Conservation (phyloP, 1,140 invertebrate species). For the Phocides pigmalion region DNA sequence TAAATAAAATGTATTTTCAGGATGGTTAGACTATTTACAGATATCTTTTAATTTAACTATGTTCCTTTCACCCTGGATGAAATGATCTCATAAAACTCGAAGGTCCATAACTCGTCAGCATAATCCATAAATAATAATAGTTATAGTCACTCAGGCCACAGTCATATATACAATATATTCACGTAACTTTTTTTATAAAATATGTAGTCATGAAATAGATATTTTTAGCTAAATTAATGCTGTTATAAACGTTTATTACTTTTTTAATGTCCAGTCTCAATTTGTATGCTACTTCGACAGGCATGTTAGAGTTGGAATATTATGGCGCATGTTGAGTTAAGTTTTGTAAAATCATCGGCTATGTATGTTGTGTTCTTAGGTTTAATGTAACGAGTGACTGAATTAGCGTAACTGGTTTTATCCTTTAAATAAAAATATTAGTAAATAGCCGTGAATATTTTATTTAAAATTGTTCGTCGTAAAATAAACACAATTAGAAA, state of each 20-base stretch:
- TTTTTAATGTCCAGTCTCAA: slow-evolving; percentile 3
- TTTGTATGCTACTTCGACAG: neutral
- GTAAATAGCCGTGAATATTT: slow-evolving; percentile 31
- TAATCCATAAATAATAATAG: no score
- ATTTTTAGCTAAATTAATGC: neutral
- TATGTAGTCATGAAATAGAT: neutral
- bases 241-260: slow-evolving; percentile 7
- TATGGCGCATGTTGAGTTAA: slow-evolving; percentile 29
- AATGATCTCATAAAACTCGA: no score
- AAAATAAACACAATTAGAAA: slow-evolving; percentile 13
- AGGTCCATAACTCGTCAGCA: no score
- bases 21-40: no score
- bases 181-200: no score
- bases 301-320: slow-evolving; percentile 22
- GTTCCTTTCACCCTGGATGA: no score
- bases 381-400: slow-evolving; percentile 73
- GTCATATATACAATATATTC: no score
- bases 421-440: slow-evolving; percentile 64
- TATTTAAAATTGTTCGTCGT: slow-evolving; percentile 36
- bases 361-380: slow-evolving; percentile 63
- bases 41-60: no score
- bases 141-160: no score
- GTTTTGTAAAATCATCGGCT: slow-evolving; percentile 40
- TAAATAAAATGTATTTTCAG: neutral
- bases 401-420: slow-evolving; percentile 68